Base-by-base conservation (phyloP, 2,888 invertebrate species). In the Lycocerus yunnanus region DNA sequence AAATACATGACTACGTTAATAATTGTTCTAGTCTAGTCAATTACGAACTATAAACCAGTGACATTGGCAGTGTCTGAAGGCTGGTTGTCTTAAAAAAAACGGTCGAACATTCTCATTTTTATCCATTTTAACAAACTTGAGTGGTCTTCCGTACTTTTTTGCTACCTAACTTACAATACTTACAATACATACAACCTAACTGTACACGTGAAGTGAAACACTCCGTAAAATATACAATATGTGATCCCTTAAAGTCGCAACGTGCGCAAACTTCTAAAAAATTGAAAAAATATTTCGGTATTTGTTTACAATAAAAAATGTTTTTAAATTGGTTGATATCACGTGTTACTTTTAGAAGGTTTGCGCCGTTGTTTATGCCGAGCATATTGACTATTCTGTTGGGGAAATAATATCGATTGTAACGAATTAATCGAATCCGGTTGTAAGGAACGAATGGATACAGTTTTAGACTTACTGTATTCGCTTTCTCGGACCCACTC, bases 401-500 rank as follows among this genome's bases (percentile, higher is more conserved):
- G 76, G 75, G 84, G 87, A 82, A 87, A 87, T 81, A 91, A 89
- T 84, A 89, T 88, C 73, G 89, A 89, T 83, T 88, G 89, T 20
- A 91, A 85, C 27, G 85, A 81, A 79, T 89, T 89, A 84, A 90
- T 90, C 13, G 89, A 88, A 76, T 87, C 84, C 10, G 87, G 86
- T 9, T 90, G 86, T 78, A 91, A 85, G 70, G 86, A 81, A 3
- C 89, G 87, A 72, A 92, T 90, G 83, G 90, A 88, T 60, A 93
- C 89, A 58, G 89, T 87, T 87, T 92, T 93, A 77, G 90, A 89
- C 70, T 90, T 89, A 82, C 89, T 89, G 84, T 91, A 91, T 76
- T 92, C 91, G 85, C 91, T 90, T 86, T 94, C 95, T 0, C 92
- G 89, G 79, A 96, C 90, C 97, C 97, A 97, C 85, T 95, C 94